Conservation (phyloP, 2,797 vertebrate species). For the Mareca strepera region DNA sequence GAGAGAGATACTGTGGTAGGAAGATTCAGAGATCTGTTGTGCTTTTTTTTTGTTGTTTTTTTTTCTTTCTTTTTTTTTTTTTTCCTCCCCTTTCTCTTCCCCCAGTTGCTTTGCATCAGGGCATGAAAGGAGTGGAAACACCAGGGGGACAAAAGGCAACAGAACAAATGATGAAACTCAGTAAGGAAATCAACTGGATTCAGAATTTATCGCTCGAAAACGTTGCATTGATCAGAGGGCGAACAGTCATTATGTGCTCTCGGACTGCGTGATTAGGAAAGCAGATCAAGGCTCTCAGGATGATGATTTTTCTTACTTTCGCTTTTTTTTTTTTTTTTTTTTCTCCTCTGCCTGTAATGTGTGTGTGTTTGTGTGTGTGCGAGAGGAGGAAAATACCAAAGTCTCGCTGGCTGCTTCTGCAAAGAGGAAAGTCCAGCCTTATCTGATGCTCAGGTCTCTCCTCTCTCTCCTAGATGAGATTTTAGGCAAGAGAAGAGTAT, state of each 20-base stretch:
- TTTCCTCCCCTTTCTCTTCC: conserved; percentile 49
- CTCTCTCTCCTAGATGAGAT: conserved; percentile 86
- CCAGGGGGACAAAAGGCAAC: conserved; percentile 67
- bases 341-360: not conserved
- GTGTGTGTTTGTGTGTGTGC: not conserved
- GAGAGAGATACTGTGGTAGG: conserved; percentile 49
- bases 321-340: not conserved
- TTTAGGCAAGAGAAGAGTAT: conserved; percentile 94
- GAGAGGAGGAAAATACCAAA: conserved; percentile 51
- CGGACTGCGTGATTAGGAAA: conserved; percentile 60
- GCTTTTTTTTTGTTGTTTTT: not conserved
- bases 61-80: conserved; percentile 10
- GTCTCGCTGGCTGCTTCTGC: conserved; percentile 41
- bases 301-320: conserved; percentile 55
- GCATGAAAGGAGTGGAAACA: conserved; percentile 72
- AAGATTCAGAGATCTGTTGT: conserved; percentile 60
- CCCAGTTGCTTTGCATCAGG: conserved; percentile 71
- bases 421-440: conserved; percentile 35
- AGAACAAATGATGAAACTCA: conserved; percentile 78
- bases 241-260: conserved; percentile 56
- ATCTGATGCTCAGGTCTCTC: conserved; percentile 47
- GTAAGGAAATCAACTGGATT: conserved; percentile 76
- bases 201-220: conserved; percentile 67
- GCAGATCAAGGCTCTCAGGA: conserved; percentile 52
- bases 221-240: conserved; percentile 65